Evolutionary conservation across 1,140 invertebrate species (phyloP).

Genomic region (Rhizoglyphus robini): DNA sequence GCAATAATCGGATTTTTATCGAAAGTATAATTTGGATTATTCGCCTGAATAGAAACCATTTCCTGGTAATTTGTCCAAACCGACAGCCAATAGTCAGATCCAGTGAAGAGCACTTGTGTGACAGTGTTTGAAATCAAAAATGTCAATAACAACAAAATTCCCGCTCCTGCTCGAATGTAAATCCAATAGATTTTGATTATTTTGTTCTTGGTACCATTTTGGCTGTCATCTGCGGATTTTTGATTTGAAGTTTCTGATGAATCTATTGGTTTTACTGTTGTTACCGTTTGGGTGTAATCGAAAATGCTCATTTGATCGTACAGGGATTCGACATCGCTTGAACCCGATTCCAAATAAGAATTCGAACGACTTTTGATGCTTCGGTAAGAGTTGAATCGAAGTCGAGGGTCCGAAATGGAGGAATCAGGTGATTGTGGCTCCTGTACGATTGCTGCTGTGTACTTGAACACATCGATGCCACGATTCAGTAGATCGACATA

Average conservation of each 20-base stretch:
- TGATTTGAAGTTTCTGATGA: too few species aligned
- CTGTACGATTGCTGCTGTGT: slow-evolving; percentile 2
- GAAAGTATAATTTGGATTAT: background rate
- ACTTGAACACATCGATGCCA: slow-evolving; percentile 18
- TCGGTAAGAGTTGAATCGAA: too few species aligned
- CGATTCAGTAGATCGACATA: slow-evolving; percentile 9
- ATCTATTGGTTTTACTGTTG: too few species aligned
- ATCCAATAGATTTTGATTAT: slow-evolving; percentile 24
- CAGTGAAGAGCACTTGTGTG: slow-evolving; percentile 28
- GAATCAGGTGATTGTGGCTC: too few species aligned
- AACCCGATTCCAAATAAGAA: too few species aligned
- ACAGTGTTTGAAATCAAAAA: slow-evolving; percentile 24
- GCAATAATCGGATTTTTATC: background rate
- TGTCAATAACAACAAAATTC: slow-evolving; percentile 15
- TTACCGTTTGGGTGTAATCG: too few species aligned
- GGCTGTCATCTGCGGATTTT: too few species aligned
- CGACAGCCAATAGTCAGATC: slow-evolving; percentile 27
- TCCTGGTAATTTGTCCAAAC: slow-evolving; percentile 23
- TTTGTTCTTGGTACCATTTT: too few species aligned
- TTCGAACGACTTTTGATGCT: too few species aligned
- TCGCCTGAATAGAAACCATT: background rate
- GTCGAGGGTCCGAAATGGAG: too few species aligned
- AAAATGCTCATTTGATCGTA: too few species aligned
- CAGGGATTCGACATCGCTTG: too few species aligned
- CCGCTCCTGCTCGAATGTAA: slow-evolving; percentile 26